Percentiles rank a stretch among this genome's conserved stretches.
Conservation (phyloP, 2,888 invertebrate genomes). For the Acanthococcus lagerstroemiae region DNA sequence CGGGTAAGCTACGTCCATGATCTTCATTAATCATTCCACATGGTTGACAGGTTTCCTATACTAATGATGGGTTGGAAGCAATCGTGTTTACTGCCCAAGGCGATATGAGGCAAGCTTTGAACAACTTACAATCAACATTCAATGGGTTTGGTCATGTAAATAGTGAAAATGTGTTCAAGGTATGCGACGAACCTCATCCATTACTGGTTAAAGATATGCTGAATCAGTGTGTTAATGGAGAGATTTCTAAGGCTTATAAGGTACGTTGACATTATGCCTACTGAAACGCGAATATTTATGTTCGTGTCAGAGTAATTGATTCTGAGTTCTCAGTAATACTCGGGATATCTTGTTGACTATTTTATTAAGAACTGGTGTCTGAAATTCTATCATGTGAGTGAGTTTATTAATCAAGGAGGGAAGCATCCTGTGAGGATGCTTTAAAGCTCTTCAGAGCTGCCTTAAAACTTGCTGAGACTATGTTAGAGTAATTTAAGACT, state of each 20-base stretch:
- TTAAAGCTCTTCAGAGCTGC: too few species aligned
- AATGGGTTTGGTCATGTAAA: slow-evolving; percentile 88
- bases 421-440: too few species aligned
- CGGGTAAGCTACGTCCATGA: not conserved
- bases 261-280: slow-evolving; percentile 41
- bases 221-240: slow-evolving; percentile 64
- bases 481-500: too few species aligned
- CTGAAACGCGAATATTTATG: too few species aligned
- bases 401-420: too few species aligned
- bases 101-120: slow-evolving; percentile 93
- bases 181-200: slow-evolving; percentile 98
- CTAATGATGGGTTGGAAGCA: slow-evolving; percentile 88
- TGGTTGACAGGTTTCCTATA: slow-evolving; percentile 55
- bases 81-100: slow-evolving; percentile 98
- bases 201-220: slow-evolving; percentile 85
- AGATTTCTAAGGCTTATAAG: slow-evolving; percentile 77
- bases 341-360: not conserved
- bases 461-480: too few species aligned
- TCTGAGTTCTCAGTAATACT: too few species aligned
- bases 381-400: not conserved
- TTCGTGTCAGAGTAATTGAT: too few species aligned
- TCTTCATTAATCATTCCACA: not conserved
- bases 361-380: not conserved
- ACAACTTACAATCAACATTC: slow-evolving; percentile 90
- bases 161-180: slow-evolving; percentile 91